These are phyloP conservation scores for Aplysia californica DNA, from an alignment of 1,140 invertebrate species.

Conservation along the genomic window DNA sequence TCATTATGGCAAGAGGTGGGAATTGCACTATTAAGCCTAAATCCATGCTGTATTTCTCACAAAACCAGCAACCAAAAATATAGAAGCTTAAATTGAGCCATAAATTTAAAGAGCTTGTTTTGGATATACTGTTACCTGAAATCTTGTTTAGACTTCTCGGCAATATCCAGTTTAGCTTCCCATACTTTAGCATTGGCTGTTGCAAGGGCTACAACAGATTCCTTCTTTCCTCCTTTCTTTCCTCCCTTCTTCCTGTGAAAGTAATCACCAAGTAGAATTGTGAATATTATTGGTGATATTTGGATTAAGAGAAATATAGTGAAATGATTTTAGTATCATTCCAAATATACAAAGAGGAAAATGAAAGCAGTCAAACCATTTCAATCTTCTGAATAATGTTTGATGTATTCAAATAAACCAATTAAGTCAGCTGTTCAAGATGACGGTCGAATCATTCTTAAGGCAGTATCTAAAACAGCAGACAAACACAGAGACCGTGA, in stretches of 20 bases:
- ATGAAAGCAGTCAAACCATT: not conserved
- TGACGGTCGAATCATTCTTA: not conserved
- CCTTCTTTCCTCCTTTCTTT: constrained; percentile 59
- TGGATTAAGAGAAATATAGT: too few species aligned
- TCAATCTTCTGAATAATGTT: too few species aligned
- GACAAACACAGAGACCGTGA: too few species aligned
- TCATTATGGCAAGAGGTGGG: too few species aligned
- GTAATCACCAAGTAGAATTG: not conserved
- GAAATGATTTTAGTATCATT: not conserved
- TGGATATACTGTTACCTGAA: too few species aligned
- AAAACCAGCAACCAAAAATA: too few species aligned
- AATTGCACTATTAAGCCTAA: too few species aligned
- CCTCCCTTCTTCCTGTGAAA: constrained; percentile 56
- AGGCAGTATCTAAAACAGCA: too few species aligned
- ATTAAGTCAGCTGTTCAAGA: not conserved
- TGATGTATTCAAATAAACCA: not conserved
- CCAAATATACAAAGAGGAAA: not conserved
- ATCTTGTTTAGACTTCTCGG: constrained; percentile 59
- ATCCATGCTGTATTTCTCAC: too few species aligned
- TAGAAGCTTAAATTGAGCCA: too few species aligned
- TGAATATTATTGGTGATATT: not conserved
- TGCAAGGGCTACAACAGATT: constrained; percentile 58
- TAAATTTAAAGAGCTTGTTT: too few species aligned
- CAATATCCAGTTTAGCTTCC: constrained; percentile 61
- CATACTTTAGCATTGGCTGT: constrained; percentile 63